phyloP scores from a whole-genome alignment of 2,113 vertebrate species.

The Rhea americana region DNA sequence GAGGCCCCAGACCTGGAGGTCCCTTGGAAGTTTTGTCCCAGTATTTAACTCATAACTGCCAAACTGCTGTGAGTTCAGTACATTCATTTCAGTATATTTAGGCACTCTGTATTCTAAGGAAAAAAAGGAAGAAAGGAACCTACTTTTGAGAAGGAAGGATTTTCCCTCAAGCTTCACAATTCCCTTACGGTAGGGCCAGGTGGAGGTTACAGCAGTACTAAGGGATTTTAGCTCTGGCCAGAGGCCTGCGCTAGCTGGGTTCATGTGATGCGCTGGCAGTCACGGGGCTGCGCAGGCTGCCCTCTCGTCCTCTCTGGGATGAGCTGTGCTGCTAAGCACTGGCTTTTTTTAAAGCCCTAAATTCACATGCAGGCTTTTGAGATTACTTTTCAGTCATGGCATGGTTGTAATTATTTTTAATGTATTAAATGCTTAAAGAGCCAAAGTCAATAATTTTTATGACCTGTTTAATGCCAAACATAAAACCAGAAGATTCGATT shows the following conservation, averaged over 20 bases:
- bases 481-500: conserved; percentile 19
- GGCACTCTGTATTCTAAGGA: neutral
- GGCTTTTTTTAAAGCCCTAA: neutral
- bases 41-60: neutral
- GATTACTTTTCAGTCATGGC: neutral
- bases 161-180: neutral
- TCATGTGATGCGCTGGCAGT: neutral
- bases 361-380: conserved; percentile 18
- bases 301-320: neutral
- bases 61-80: neutral
- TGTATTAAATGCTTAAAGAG: neutral
- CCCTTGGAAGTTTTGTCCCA: neutral
- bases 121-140: neutral
- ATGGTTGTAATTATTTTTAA: conserved; percentile 46
- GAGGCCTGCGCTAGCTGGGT: neutral
- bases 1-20: neutral
- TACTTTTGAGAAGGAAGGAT: neutral
- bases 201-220: neutral
- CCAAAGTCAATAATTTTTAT: conserved; percentile 62
- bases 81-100: neutral
- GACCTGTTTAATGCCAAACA: conserved; percentile 49
- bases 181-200: neutral
- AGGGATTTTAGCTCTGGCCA: neutral
- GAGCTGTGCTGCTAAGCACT: neutral
- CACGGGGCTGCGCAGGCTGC: neutral